phyloP scores from a whole-genome alignment of 2,113 vertebrate genomes.

The Sigmodon hispidus region DNA sequence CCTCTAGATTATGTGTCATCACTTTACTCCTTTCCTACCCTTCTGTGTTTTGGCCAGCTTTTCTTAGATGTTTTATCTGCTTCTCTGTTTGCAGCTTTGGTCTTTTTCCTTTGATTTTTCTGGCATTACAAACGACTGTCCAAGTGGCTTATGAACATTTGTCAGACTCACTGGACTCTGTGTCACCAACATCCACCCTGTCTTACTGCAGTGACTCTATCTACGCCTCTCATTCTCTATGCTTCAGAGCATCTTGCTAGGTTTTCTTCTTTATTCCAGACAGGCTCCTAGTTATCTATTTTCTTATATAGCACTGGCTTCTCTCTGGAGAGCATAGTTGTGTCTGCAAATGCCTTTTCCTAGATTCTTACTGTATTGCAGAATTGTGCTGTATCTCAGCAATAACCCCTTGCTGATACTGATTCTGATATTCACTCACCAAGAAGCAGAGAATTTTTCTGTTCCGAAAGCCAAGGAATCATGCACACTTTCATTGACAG shows the following conservation, averaged over 20 bases:
- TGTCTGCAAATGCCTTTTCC: background rate
- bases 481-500: background rate
- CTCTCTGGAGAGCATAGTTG: background rate
- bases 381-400: background rate
- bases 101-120: background rate
- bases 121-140: background rate
- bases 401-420: no score
- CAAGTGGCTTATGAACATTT: background rate
- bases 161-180: background rate
- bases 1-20: accelerated
- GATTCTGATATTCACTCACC: background rate
- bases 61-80: background rate
- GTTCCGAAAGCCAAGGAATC: background rate
- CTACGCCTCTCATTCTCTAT: background rate
- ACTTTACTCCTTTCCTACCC: background rate
- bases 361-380: accelerated
- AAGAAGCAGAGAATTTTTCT: background rate
- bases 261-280: background rate
- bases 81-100: background rate
- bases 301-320: background rate
- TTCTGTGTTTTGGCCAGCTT: background rate
- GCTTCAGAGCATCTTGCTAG: background rate
- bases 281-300: no score
- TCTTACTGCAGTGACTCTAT: background rate
- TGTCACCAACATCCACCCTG: background rate